Percentiles rank a stretch among this genome's conserved stretches.
phyloP scores from a whole-genome alignment of 2,113 vertebrate genomes.

The Beaufortia kweichowensis region DNA sequence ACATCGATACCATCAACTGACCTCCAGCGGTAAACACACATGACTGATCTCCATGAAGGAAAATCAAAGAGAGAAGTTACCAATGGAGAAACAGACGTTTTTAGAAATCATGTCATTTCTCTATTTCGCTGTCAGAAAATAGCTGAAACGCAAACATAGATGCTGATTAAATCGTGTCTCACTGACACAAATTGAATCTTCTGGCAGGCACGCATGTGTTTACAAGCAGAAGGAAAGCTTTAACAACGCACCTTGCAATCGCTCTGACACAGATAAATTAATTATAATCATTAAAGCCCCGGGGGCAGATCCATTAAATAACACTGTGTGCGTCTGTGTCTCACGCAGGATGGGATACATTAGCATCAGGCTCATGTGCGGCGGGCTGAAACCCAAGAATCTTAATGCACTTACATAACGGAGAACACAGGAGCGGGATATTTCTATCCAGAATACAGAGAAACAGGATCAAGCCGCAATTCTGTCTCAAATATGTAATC shows the following conservation, averaged over 20 bases:
- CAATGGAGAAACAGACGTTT: neutral
- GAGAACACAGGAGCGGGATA: neutral
- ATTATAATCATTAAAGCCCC: constrained; percentile 46
- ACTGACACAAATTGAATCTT: neutral
- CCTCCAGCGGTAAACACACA: neutral
- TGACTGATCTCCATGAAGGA: constrained; percentile 2
- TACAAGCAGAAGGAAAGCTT: constrained; percentile 41
- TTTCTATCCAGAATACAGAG: constrained; percentile 21
- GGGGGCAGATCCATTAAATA: constrained; percentile 33
- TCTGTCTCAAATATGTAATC: constrained; percentile 17
- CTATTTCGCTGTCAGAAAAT: neutral
- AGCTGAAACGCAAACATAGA: constrained; percentile 2
- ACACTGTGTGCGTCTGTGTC: neutral
- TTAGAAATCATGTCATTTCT: neutral
- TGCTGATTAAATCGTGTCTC: neutral
- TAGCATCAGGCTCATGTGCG: neutral
- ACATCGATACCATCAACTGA: neutral
- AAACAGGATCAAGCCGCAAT: constrained; percentile 13
- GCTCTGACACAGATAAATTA: constrained; percentile 42
- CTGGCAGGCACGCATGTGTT: constrained; percentile 22
- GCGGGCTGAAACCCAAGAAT: constrained; percentile 19
- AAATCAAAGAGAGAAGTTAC: neutral
- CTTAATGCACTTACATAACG: constrained; percentile 35
- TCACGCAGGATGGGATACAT: constrained; percentile 20
- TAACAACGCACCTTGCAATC: constrained; percentile 27